Evolutionary conservation across 2,797 vertebrate genomes (phyloP).

Genomic region (Halcyon badia): DNA sequence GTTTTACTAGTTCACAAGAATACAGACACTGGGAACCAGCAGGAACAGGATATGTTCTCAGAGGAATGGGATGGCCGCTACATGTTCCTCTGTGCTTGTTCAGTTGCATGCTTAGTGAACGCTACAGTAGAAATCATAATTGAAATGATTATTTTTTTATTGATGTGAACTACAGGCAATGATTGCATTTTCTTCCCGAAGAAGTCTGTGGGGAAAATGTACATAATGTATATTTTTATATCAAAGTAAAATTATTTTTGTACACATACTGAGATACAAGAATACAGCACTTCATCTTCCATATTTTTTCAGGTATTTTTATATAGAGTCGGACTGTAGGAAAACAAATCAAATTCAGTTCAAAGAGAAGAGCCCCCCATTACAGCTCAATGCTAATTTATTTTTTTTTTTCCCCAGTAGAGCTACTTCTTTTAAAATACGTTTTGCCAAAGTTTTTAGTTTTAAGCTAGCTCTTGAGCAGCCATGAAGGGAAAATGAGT

Average conservation of each 20-base stretch:
- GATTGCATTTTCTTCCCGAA: not conserved
- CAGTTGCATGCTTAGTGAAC: not conserved
- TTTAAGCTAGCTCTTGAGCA: not conserved
- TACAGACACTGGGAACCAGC: not conserved
- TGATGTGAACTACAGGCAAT: not conserved
- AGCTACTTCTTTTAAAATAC: not conserved
- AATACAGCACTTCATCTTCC: not conserved
- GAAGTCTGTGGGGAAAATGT: not conserved
- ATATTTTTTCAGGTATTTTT: not conserved
- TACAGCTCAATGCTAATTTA: not conserved
- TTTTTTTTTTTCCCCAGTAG: not conserved
- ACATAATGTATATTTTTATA: not conserved
- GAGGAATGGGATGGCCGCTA: not conserved
- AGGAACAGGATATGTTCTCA: not conserved
- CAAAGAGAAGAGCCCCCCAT: not conserved
- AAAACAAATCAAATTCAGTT: not conserved
- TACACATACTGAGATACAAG: accelerated
- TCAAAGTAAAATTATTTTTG: not conserved
- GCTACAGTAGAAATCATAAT: not conserved
- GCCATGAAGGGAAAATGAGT: not conserved
- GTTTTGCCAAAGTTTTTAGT: not conserved
- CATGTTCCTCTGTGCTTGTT: not conserved
- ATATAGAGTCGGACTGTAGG: not conserved
- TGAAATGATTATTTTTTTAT: not conserved
- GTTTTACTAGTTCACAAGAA: not conserved